Percentiles rank a stretch among this genome's conserved stretches.
These are phyloP conservation scores for Callinectes sapidus DNA, from an alignment of 2,888 invertebrate genomes.

Conservation along the genomic window DNA sequence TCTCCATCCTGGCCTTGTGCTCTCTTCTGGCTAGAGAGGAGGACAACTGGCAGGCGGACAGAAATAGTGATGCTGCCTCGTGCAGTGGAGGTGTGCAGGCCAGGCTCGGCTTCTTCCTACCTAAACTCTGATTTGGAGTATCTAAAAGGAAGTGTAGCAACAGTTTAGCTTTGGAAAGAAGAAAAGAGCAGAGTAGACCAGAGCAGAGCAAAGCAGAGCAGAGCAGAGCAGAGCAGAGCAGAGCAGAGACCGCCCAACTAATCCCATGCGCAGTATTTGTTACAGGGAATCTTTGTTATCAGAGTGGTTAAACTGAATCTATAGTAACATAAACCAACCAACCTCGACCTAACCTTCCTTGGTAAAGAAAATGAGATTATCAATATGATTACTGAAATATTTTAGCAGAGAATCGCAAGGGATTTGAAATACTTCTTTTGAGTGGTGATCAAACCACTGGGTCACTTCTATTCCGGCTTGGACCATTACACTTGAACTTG, in stretches of 20 bases:
- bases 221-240: background rate
- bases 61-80: background rate
- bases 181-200: background rate
- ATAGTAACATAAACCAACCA: no score
- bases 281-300: no score
- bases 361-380: no score
- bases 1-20: background rate
- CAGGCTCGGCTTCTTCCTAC: background rate
- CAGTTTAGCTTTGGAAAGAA: background rate
- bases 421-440: no score
- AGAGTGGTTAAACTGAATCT: no score
- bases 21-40: background rate
- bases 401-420: no score
- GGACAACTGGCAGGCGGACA: background rate
- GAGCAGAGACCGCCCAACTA: background rate
- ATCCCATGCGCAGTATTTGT: no score
- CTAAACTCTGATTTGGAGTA: background rate
- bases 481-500: no score
- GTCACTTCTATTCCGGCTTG: no score
- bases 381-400: no score
- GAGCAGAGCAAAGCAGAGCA: background rate
- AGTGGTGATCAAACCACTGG: no score
- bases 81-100: background rate
- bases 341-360: no score
- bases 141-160: background rate